Conservation (phyloP, 2,113 vertebrate genomes). For the Dromas ardeola region DNA sequence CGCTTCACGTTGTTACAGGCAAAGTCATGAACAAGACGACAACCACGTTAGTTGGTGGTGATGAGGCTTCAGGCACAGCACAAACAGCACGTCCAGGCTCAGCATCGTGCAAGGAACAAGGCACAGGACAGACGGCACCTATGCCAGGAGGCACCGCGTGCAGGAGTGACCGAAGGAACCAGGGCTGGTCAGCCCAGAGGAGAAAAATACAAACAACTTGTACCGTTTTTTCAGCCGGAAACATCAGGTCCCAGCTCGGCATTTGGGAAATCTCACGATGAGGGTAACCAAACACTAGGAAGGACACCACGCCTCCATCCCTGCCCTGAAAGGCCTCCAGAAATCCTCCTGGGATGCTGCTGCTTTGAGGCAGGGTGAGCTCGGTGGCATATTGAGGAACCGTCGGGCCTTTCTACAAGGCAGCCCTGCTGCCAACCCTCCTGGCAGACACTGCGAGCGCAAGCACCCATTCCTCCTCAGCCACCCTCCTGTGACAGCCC, state of each 20-base stretch:
- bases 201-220: neutral
- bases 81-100: neutral
- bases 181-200: neutral
- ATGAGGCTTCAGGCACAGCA: neutral
- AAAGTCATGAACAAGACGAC: neutral
- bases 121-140: neutral
- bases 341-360: neutral
- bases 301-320: neutral
- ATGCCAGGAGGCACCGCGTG: neutral
- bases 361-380: neutral
- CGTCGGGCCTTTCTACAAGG: neutral
- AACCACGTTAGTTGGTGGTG: neutral
- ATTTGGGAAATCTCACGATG: neutral
- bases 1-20: neutral
- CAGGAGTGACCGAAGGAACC: neutral
- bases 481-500: neutral
- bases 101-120: neutral
- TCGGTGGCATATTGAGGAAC: neutral
- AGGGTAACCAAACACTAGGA: neutral
- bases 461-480: rapidly evolving
- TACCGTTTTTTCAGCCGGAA: neutral
- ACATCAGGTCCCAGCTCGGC: neutral
- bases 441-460: neutral
- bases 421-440: neutral
- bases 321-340: neutral